These are phyloP conservation scores for Drosophila gaucha DNA, from an alignment of 2,888 invertebrate species.

Conservation along the genomic window DNA sequence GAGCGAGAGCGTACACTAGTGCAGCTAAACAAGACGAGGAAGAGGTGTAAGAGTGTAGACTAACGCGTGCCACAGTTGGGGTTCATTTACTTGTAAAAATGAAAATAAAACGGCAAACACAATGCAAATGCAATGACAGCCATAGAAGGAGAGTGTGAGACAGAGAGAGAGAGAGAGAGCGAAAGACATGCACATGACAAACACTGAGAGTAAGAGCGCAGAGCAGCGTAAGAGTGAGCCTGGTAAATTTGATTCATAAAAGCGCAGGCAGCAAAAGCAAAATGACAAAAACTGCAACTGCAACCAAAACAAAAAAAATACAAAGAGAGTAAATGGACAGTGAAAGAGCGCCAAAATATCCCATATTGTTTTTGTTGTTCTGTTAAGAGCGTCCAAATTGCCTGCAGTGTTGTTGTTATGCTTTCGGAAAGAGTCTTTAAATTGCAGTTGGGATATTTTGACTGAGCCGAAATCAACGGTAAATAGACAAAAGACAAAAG, in stretches of 20 bases:
- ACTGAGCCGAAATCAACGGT: constrained; percentile 1
- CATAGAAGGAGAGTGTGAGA: not conserved
- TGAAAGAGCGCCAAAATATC: not conserved
- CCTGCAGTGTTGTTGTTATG: constrained; percentile 6
- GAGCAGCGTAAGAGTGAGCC: constrained; percentile 1
- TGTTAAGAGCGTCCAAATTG: constrained; percentile 1
- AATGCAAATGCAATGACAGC: constrained; percentile 22
- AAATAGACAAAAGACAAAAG: constrained; percentile 12
- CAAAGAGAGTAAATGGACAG: constrained; percentile 5
- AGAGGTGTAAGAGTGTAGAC: constrained; percentile 1
- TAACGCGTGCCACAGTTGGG: constrained; percentile 43
- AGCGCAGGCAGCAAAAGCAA: constrained; percentile 20
- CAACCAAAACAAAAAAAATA: constrained; percentile 4
- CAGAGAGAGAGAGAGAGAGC: constrained; percentile 3
- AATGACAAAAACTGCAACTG: constrained; percentile 18
- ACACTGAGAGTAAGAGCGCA: constrained; percentile 1
- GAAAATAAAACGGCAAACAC: constrained; percentile 37
- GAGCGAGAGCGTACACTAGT: constrained; percentile 3
- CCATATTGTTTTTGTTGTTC: not conserved
- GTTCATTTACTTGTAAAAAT: constrained; percentile 66
- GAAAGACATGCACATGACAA: not conserved
- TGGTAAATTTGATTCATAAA: constrained; percentile 69
- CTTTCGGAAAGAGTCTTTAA: not conserved
- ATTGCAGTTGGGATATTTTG: not conserved
- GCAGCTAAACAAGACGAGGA: constrained; percentile 10